Percentiles rank a stretch among this genome's conserved stretches.
phyloP scores from a whole-genome alignment of 2,797 vertebrate species.

The Psittacula echo region DNA sequence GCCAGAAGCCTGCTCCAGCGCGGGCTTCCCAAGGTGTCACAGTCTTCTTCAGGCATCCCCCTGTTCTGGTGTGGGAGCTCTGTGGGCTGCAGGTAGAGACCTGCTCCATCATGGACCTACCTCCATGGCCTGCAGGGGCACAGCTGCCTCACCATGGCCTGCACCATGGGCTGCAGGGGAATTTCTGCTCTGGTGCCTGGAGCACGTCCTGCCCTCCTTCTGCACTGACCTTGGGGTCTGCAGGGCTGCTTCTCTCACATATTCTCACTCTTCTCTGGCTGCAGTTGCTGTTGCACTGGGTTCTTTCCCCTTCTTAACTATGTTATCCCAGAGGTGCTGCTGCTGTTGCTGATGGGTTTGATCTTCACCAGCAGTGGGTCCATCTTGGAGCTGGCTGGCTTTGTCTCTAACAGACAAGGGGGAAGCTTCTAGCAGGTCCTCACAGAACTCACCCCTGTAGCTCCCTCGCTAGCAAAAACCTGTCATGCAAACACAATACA shows the following conservation, averaged over 20 bases:
- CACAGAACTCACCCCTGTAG: background rate
- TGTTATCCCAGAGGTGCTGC: background rate
- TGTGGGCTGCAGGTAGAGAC: background rate
- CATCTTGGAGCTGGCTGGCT: background rate
- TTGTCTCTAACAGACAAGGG: background rate
- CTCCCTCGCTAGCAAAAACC: background rate
- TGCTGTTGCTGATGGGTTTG: background rate
- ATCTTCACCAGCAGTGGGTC: background rate
- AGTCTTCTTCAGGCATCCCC: background rate
- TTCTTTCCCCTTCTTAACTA: background rate
- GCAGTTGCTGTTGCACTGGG: background rate
- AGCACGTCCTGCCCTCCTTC: background rate
- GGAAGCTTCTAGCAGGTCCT: background rate
- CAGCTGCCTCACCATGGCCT: too few species aligned
- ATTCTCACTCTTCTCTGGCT: background rate
- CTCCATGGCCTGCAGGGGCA: background rate
- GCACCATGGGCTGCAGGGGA: background rate
- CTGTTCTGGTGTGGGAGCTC: background rate
- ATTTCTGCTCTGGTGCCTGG: background rate
- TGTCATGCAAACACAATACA: background rate
- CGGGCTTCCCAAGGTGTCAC: background rate
- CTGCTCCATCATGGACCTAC: background rate
- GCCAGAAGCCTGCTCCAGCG: background rate
- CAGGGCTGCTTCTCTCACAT: background rate
- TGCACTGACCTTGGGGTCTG: background rate